These are phyloP conservation scores for Centrocercus urophasianus DNA, from an alignment of 2,113 vertebrate genomes.

Conservation along the genomic window DNA sequence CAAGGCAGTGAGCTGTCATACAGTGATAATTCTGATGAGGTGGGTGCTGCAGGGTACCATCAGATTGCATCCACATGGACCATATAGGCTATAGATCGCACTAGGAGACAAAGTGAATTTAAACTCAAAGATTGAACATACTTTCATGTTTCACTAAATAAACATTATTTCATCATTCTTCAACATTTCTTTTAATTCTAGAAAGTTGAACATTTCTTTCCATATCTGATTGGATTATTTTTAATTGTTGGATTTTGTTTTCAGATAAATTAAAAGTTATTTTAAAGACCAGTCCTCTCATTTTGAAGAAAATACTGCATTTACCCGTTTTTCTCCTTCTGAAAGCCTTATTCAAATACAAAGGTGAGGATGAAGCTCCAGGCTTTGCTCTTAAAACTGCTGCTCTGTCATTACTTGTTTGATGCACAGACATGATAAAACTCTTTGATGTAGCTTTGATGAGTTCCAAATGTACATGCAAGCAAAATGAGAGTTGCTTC, in stretches of 20 bases:
- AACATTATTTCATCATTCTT: neutral
- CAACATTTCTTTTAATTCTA: neutral
- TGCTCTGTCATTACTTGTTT: slow-evolving; percentile 29
- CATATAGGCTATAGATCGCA: neutral
- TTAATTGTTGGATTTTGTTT: slow-evolving; percentile 1
- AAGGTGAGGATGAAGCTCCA: slow-evolving; percentile 7
- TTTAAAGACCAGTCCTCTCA: neutral
- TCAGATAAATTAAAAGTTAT: neutral
- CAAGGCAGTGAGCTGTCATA: neutral
- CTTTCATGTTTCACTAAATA: neutral
- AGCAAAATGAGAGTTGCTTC: slow-evolving; percentile 48
- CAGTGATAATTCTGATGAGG: neutral
- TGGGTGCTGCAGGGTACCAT: neutral
- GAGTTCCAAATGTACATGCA: slow-evolving; percentile 44
- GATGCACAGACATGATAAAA: neutral
- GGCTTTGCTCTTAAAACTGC: neutral
- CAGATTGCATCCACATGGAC: neutral
- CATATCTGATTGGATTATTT: neutral
- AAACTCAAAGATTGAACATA: neutral
- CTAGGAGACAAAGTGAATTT: neutral
- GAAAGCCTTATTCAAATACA: slow-evolving; percentile 5
- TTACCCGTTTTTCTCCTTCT: slow-evolving; percentile 5
- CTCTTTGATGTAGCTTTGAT: slow-evolving; percentile 66
- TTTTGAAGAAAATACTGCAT: neutral
- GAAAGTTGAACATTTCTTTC: neutral